Conservation (phyloP, 92 coral and sea anemone genomes). For the Muricea muricata region DNA sequence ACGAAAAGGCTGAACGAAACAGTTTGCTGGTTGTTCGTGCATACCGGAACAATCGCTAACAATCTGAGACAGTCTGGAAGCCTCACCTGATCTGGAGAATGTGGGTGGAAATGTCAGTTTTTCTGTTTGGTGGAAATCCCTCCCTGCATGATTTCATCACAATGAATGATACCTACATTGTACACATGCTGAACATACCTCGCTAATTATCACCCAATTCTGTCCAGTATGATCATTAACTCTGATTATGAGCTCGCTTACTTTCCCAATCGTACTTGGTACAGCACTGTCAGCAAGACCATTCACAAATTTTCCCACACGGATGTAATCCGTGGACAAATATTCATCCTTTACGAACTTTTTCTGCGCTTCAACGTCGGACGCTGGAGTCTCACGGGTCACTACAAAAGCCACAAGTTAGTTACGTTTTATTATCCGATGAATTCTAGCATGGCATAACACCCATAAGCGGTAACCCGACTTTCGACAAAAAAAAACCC, state of each 20-base stretch:
- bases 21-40: too few relatives aligned
- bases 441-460: neutral
- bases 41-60: too few relatives aligned
- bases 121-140: too few relatives aligned
- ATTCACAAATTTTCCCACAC: constrained; percentile 73
- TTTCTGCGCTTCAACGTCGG: constrained; percentile 80
- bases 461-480: too few relatives aligned
- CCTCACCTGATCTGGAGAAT: too few relatives aligned
- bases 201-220: constrained; percentile 94
- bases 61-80: too few relatives aligned
- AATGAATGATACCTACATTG: too few relatives aligned
- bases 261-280: constrained; percentile 66
- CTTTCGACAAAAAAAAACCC: too few relatives aligned
- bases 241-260: constrained; percentile 84
- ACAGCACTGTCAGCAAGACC: constrained; percentile 85
- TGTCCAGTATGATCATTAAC: constrained; percentile 77
- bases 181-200: constrained; percentile 66
- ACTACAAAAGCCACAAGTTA: neutral
- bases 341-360: constrained; percentile 74
- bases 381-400: constrained; percentile 10
- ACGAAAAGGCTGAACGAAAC: too few relatives aligned
- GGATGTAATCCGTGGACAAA: constrained; percentile 69
- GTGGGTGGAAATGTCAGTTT: too few relatives aligned
- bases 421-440: too few relatives aligned
- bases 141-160: too few relatives aligned